A percentile compares a stretch with the other conserved stretches of the same genome.
Evolutionary conservation across 2,888 invertebrate species (phyloP).

Genomic region (Acrobasis consociella): DNA sequence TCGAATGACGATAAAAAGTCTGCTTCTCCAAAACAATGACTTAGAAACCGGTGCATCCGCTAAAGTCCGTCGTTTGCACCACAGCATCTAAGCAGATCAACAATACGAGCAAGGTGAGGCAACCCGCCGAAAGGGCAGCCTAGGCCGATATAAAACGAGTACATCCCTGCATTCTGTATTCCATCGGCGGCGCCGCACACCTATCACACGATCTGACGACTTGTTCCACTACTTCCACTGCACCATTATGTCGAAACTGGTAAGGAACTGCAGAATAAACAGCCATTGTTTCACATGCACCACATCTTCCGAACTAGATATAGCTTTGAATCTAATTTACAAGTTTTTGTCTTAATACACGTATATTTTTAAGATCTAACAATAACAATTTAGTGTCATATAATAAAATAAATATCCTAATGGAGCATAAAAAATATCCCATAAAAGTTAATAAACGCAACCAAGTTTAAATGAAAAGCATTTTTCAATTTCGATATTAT

Average conservation of each 20-base stretch:
- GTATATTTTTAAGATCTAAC: no score
- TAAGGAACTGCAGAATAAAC: constrained; percentile 45
- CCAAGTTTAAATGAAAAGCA: no score
- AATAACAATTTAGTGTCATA: no score
- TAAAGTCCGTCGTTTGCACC: constrained; percentile 39
- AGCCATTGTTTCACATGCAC: constrained; percentile 15
- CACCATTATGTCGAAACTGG: constrained; percentile 63
- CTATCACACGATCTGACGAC: constrained; percentile 46
- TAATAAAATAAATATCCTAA: no score
- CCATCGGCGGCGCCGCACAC: constrained; percentile 46
- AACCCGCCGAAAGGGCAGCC: constrained; percentile 74
- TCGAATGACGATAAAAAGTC: no score
- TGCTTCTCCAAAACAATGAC: no score
- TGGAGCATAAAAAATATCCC: no score
- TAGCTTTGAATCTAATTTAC: neutral
- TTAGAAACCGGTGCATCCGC: constrained; percentile 12
- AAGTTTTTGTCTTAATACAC: no score
- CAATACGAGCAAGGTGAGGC: constrained; percentile 77
- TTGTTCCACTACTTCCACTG: constrained; percentile 33
- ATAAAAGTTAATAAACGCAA: no score
- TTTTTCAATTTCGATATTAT: no score
- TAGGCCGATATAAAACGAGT: constrained; percentile 71
- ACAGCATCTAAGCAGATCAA: constrained; percentile 53
- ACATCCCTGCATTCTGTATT: constrained; percentile 68
- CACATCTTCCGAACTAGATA: neutral